Conservation (phyloP, 1,140 invertebrate species). For the Platorchestia sp. region DNA sequence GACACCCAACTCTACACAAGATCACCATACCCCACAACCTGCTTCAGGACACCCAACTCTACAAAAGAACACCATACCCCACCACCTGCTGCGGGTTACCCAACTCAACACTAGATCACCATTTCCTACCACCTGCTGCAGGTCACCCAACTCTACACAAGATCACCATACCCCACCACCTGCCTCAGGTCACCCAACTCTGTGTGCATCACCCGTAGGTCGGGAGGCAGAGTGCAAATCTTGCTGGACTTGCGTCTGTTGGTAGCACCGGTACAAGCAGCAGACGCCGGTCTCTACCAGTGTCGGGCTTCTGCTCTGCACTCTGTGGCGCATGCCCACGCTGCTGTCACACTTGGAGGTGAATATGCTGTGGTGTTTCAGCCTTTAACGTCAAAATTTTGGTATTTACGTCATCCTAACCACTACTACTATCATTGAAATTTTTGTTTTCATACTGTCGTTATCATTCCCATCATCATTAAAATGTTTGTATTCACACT, state of each 20-base stretch:
- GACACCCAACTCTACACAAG: too few relatives aligned
- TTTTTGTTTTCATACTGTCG: background rate
- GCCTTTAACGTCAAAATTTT: too few relatives aligned
- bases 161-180: too few relatives aligned
- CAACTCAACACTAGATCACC: too few relatives aligned
- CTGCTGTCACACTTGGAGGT: background rate
- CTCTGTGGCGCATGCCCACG: conserved; percentile 41
- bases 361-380: background rate
- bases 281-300: conserved; percentile 15
- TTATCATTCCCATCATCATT: background rate
- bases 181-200: background rate
- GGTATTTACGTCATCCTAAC: background rate
- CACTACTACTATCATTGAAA: background rate
- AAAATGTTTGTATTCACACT: too few relatives aligned
- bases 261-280: background rate
- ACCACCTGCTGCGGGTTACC: too few relatives aligned
- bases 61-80: too few relatives aligned
- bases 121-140: too few relatives aligned
- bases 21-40: too few relatives aligned
- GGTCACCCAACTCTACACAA: too few relatives aligned
- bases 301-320: conserved; percentile 9
- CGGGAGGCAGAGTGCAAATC: background rate
- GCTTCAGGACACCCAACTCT: too few relatives aligned
- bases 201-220: background rate
- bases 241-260: conserved; percentile 2